A percentile compares a stretch with the other conserved stretches of the same genome.
phyloP scores from a whole-genome alignment of 1,140 invertebrate genomes.

The Hydropsyche tenuis region DNA sequence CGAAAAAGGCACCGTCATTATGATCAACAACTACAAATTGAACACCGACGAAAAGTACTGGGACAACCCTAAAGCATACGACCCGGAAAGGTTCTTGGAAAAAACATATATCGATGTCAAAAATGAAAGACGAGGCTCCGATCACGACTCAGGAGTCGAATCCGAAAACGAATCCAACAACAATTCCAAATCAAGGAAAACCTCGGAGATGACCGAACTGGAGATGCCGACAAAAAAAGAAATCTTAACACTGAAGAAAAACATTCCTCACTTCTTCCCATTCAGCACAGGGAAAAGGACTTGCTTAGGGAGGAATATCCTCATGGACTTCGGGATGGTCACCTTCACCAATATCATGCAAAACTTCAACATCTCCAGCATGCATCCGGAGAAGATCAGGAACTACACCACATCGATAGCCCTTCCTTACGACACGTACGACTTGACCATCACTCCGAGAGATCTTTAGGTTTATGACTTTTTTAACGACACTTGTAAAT shows the following conservation, averaged over 20 bases:
- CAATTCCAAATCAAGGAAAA: not conserved
- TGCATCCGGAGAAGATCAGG: conserved; percentile 62
- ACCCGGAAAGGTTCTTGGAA: conserved; percentile 76
- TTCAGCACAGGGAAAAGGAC: conserved; percentile 87
- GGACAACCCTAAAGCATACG: conserved; percentile 74
- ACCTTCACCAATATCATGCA: conserved; percentile 77
- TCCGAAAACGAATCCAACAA: conserved; percentile 55
- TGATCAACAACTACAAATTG: conserved; percentile 87
- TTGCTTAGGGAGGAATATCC: conserved; percentile 87
- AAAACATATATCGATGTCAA: conserved; percentile 57
- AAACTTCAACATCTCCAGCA: conserved; percentile 72
- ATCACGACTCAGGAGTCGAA: conserved; percentile 63
- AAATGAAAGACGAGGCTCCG: conserved; percentile 56
- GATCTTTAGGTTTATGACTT: conserved; percentile 30
- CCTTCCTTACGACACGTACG: conserved; percentile 71
- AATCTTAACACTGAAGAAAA: conserved; percentile 58
- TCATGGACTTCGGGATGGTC: conserved; percentile 77
- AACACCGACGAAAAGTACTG: conserved; percentile 79
- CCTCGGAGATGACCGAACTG: conserved; percentile 44
- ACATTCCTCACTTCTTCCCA: conserved; percentile 78
- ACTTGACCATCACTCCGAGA: conserved; percentile 65
- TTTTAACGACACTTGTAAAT: no score
- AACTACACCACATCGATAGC: conserved; percentile 72
- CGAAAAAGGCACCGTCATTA: conserved; percentile 80
- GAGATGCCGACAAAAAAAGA: conserved; percentile 53